Percentiles rank a stretch among this genome's conserved stretches.
phyloP scores from a whole-genome alignment of 2,113 vertebrate species.

The Tonatia bakeri region DNA sequence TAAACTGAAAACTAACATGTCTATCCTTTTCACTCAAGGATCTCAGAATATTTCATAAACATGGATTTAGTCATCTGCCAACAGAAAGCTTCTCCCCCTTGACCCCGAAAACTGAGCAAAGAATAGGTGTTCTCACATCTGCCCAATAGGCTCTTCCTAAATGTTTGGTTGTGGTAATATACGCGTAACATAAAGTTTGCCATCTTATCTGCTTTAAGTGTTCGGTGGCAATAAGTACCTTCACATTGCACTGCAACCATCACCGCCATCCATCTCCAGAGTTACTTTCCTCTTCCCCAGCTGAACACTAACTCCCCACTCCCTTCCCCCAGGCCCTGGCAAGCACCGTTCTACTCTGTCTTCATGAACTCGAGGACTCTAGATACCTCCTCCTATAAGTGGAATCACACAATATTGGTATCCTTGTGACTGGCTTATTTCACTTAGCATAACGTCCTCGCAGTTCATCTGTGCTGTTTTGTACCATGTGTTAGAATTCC shows the following conservation, averaged over 20 bases:
- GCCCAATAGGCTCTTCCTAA: not conserved
- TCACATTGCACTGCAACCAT: rapidly evolving
- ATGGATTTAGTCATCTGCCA: not conserved
- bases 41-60: constrained; percentile 19
- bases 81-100: not conserved
- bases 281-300: not conserved
- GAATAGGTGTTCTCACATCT: not conserved
- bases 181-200: not conserved
- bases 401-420: not conserved
- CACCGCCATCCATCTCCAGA: not conserved
- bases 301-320: not conserved
- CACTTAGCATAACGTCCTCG: not conserved
- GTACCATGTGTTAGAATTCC: not conserved
- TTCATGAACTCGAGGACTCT: not conserved
- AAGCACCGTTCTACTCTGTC: not conserved
- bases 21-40: not conserved
- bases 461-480: not conserved
- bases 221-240: no score
- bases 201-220: not conserved
- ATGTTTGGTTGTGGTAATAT: not conserved
- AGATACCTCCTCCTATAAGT: rapidly evolving
- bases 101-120: not conserved
- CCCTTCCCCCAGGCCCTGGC: not conserved
- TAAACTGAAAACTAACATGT: not conserved
- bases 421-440: not conserved